Conservation (phyloP, 1,140 invertebrate species). For the Hylaeus anthracinus region DNA sequence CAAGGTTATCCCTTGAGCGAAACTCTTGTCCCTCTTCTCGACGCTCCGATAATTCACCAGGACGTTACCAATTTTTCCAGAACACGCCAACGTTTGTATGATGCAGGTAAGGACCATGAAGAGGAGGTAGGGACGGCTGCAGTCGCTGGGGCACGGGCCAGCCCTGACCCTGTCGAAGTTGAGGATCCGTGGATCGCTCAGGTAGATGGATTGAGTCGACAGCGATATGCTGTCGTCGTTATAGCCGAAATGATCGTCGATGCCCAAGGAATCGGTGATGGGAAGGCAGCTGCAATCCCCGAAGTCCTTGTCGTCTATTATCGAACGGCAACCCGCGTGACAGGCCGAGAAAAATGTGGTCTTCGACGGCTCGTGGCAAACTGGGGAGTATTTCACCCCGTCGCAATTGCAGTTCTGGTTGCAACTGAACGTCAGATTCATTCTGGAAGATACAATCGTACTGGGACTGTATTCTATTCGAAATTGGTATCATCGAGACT, state of each 20-base stretch:
- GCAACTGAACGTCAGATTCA: constrained; percentile 81
- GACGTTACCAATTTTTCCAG: constrained; percentile 84
- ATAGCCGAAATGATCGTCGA: not conserved
- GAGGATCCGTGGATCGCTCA: not conserved
- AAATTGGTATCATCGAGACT: too few species aligned
- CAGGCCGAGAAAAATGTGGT: constrained; percentile 84
- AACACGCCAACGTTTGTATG: constrained; percentile 82
- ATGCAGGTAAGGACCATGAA: constrained; percentile 81
- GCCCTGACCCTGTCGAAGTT: constrained; percentile 72
- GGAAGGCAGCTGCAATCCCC: constrained; percentile 74
- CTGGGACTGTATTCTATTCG: not conserved
- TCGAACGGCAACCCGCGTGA: constrained; percentile 82
- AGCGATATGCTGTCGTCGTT: not conserved
- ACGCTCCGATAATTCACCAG: constrained; percentile 84
- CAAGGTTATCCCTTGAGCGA: constrained; percentile 84
- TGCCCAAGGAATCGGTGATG: not conserved
- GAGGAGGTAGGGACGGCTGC: constrained; percentile 75
- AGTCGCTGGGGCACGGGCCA: constrained; percentile 82
- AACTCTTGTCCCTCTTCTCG: constrained; percentile 83
- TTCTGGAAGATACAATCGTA: constrained; percentile 67
- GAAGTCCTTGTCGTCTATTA: constrained; percentile 72
- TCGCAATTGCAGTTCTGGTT: constrained; percentile 82
- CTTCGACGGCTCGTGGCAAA: constrained; percentile 81
- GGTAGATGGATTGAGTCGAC: constrained; percentile 6
- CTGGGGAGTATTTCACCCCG: constrained; percentile 82